Percentiles rank a stretch among this genome's conserved stretches.
Conservation (phyloP, 2,888 invertebrate genomes). For the Sphaeridia pumilis region DNA sequence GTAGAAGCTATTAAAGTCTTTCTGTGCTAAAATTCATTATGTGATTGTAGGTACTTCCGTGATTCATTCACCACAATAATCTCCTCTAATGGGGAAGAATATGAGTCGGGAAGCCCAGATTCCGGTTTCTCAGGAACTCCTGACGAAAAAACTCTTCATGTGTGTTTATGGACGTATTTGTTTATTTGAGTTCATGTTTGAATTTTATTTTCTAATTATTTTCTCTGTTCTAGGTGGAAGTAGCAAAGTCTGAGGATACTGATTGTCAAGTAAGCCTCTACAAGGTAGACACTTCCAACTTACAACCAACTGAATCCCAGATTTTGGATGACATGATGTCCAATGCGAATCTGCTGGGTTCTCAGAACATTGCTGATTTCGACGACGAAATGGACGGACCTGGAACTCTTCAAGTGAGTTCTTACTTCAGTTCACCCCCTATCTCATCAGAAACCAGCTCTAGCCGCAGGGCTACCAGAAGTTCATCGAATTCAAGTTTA, state of each 20-base stretch:
- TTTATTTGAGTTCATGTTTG: no score
- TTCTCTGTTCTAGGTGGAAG: no score
- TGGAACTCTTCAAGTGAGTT: neutral
- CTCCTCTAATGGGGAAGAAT: neutral
- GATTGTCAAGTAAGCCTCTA: conserved; percentile 15
- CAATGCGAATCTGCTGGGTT: conserved; percentile 1
- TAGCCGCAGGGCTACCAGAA: neutral
- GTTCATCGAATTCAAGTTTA: neutral
- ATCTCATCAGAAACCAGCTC: neutral
- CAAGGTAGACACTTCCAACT: conserved; percentile 11
- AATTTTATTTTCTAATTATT: no score
- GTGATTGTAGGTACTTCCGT: neutral
- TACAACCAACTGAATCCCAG: conserved; percentile 1
- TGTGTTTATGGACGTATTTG: no score
- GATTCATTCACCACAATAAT: neutral
- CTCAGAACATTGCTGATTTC: conserved; percentile 2
- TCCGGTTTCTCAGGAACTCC: no score
- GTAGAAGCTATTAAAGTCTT: neutral
- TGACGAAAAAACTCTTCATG: no score
- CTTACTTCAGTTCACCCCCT: neutral
- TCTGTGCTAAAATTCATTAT: neutral
- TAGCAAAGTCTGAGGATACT: no score
- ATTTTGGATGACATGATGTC: neutral
- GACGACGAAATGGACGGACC: conserved; percentile 10
- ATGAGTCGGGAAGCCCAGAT: neutral